Evolutionary conservation across 1,140 invertebrate genomes (phyloP).

Genomic region (Eueides isabella): DNA sequence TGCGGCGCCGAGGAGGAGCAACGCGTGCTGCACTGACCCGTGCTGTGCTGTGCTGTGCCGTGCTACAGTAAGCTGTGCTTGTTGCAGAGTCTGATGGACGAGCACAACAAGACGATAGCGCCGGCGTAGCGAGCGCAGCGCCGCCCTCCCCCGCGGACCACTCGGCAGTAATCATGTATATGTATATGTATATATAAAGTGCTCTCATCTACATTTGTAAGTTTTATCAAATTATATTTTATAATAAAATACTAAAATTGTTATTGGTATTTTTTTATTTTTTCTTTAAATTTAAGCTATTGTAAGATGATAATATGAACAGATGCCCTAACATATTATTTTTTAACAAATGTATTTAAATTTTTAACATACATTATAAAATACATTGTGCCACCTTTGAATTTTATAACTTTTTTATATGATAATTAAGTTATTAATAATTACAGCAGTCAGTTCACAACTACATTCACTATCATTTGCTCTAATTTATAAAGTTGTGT

Average conservation of each 20-base stretch:
- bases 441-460: too few species aligned
- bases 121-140: conserved; percentile 11
- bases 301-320: too few species aligned
- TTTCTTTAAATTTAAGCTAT: not conserved
- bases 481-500: too few species aligned
- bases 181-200: not conserved
- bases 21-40: conserved; percentile 67
- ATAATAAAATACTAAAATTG: not conserved
- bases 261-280: not conserved
- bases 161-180: conserved; percentile 3
- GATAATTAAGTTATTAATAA: too few species aligned
- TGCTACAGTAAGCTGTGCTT: not conserved
- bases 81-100: conserved; percentile 73
- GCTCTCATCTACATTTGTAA: not conserved
- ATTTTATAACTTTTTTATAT: too few species aligned
- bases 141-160: too few species aligned
- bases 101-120: conserved; percentile 71
- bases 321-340: too few species aligned
- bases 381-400: too few species aligned
- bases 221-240: conserved; percentile 4
- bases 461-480: too few species aligned
- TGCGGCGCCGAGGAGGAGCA: conserved; percentile 79
- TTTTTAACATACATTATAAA: too few species aligned
- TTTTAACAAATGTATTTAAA: too few species aligned
- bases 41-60: not conserved